phyloP scores from a whole-genome alignment of 2,113 vertebrate species.

The Protomyctophum bolini region DNA sequence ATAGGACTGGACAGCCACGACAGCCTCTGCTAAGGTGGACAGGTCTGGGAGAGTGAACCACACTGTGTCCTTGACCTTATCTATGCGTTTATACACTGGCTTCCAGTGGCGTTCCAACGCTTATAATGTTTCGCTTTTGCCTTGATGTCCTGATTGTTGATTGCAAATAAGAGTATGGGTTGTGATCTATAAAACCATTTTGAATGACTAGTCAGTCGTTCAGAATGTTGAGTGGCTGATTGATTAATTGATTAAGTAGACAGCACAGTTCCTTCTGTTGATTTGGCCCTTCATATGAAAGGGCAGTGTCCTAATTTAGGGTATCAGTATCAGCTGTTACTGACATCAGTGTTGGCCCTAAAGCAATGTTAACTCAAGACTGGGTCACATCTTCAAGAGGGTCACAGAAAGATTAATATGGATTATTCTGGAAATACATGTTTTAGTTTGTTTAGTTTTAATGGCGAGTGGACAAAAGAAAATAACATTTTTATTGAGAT shows the following conservation, averaged over 20 bases:
- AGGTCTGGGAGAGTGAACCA: conserved; percentile 31
- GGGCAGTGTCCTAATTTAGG: conserved; percentile 38
- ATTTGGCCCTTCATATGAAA: conserved; percentile 18
- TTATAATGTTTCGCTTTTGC: not conserved
- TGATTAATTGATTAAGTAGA: conserved; percentile 40
- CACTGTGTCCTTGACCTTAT: conserved; percentile 61
- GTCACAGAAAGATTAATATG: conserved; percentile 31
- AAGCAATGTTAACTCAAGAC: conserved; percentile 36
- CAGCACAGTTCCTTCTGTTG: conserved; percentile 17
- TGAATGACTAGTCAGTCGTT: conserved; percentile 8
- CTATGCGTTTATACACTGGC: conserved; percentile 11
- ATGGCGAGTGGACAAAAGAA: too few relatives aligned
- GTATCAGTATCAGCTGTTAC: conserved; percentile 40
- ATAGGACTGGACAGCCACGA: conserved; percentile 82
- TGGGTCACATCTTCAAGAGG: conserved; percentile 22
- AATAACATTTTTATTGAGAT: not conserved
- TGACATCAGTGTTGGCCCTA: conserved; percentile 43
- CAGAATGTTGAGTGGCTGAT: conserved; percentile 30
- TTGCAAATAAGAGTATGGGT: not conserved
- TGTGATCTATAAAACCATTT: not conserved
- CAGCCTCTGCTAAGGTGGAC: conserved; percentile 74
- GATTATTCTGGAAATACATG: conserved; percentile 19
- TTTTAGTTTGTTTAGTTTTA: not conserved
- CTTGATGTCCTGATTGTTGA: not conserved
- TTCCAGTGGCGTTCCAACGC: not conserved